Conservation (phyloP, 2,888 invertebrate species). For the Toxonevra muliebris region DNA sequence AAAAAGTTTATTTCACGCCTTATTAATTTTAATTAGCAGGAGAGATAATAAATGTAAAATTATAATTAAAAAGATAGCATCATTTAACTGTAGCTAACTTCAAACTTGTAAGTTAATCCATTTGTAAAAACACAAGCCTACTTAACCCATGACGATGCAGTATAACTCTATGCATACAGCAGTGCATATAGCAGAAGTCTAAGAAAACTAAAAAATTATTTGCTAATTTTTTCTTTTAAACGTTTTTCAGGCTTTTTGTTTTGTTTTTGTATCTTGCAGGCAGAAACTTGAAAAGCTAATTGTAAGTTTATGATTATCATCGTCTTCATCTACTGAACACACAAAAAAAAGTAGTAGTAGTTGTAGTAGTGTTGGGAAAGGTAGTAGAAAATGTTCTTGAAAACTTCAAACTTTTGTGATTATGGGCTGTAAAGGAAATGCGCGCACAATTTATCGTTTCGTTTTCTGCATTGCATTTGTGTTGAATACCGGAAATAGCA, state of each 20-base stretch:
- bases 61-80: slow-evolving; percentile 3
- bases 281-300: too few species aligned
- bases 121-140: not conserved
- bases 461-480: not conserved
- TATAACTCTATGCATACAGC: too few species aligned
- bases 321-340: too few species aligned
- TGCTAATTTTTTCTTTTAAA: too few species aligned
- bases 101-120: not conserved
- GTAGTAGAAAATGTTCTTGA: too few species aligned
- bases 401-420: too few species aligned
- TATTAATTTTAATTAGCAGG: slow-evolving; percentile 1
- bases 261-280: too few species aligned
- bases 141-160: not conserved
- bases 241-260: too few species aligned
- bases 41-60: not conserved
- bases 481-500: too few species aligned
- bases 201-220: too few species aligned
- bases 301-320: too few species aligned
- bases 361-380: not conserved
- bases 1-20: not conserved
- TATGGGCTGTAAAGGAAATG: not conserved
- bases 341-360: not conserved
- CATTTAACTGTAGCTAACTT: not conserved
- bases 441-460: slow-evolving; percentile 7
- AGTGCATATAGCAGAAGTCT: too few species aligned